Evolutionary conservation across 2,113 vertebrate species (phyloP).

Genomic region (Limnothrissa miodon): DNA sequence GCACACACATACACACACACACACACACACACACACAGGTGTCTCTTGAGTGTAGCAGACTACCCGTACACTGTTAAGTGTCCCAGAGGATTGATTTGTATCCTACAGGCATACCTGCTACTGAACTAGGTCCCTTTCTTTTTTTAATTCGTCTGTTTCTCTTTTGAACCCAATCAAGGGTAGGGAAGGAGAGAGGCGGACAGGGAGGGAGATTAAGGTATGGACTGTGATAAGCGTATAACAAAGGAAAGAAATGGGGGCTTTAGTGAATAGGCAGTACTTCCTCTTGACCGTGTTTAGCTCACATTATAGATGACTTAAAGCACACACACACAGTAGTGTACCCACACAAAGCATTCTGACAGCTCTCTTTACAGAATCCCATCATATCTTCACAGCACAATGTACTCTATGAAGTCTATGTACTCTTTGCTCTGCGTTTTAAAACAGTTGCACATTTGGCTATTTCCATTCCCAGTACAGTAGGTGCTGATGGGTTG

Average conservation of each 20-base stretch:
- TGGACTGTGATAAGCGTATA: neutral
- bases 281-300: neutral
- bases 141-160: constrained; percentile 39
- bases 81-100: constrained; percentile 79
- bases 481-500: neutral
- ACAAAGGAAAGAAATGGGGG: neutral
- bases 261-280: neutral
- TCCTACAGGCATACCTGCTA: constrained; percentile 82
- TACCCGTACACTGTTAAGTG: neutral
- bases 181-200: neutral
- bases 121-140: constrained; percentile 76
- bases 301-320: neutral
- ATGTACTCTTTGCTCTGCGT: no score
- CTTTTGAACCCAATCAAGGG: constrained; percentile 35
- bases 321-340: neutral
- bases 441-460: no score
- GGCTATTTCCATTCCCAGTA: neutral
- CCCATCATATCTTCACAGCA: no score
- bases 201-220: neutral
- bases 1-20: constrained; percentile 31
- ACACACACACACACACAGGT: constrained; percentile 47
- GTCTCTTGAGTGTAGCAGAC: neutral
- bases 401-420: no score
- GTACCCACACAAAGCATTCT: no score
- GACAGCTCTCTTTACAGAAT: no score